phyloP scores from a whole-genome alignment of 30 jellyfish, hydroid and myxozoan genomes.

The Aurelia coerulea region DNA sequence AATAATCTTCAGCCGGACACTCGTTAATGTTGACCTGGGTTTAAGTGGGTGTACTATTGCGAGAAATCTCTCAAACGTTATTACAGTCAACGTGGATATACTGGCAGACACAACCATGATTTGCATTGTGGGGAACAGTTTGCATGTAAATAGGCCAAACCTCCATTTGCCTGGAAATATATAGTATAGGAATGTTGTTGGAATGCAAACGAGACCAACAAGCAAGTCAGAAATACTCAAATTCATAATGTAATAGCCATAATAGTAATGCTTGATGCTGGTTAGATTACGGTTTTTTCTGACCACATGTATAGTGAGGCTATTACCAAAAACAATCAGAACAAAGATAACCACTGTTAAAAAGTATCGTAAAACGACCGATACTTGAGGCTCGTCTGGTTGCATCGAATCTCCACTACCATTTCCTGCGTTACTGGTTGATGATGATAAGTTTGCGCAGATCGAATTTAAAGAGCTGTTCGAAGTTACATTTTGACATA shows the following conservation, averaged over 20 bases:
- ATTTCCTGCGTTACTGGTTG: background rate
- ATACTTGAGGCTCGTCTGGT: slow-evolving; percentile 32
- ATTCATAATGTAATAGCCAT: slow-evolving; percentile 74
- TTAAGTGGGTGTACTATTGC: slow-evolving; percentile 79
- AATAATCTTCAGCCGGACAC: slow-evolving; percentile 45
- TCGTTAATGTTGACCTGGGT: slow-evolving; percentile 61
- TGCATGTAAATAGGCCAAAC: slow-evolving; percentile 67
- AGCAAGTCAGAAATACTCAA: slow-evolving; percentile 73
- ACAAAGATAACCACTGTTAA: slow-evolving; percentile 63
- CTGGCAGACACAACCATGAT: slow-evolving; percentile 79
- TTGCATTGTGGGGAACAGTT: slow-evolving; percentile 75
- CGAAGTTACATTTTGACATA: no score
- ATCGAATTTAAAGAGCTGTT: no score
- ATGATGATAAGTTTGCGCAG: background rate
- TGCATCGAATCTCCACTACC: background rate
- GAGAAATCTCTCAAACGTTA: slow-evolving; percentile 66
- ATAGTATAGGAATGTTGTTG: slow-evolving; percentile 59
- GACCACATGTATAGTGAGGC: slow-evolving; percentile 68
- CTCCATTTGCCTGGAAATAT: slow-evolving; percentile 49
- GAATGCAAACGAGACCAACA: slow-evolving; percentile 76
- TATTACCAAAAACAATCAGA: slow-evolving; percentile 62
- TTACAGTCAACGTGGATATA: slow-evolving; percentile 68
- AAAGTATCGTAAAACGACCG: slow-evolving; percentile 47
- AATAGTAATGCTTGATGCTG: slow-evolving; percentile 67
- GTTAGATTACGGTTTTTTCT: slow-evolving; percentile 52